These are phyloP conservation scores for Oconnorella tubifera DNA, from an alignment of 2,888 invertebrate genomes.

Conservation along the genomic window DNA sequence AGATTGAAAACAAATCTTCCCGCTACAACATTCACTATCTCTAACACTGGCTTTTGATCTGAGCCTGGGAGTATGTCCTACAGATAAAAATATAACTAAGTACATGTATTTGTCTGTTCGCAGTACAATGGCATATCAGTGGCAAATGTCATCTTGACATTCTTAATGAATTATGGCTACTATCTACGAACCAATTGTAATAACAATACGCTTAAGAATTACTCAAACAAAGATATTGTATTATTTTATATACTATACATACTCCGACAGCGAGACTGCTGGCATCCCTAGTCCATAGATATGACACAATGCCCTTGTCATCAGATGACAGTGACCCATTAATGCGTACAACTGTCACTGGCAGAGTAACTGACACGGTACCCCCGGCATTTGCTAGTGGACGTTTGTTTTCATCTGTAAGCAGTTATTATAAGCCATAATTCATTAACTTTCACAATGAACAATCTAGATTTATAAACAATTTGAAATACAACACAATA, in stretches of 20 bases:
- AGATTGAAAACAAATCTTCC: slow-evolving; percentile 84
- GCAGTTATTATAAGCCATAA: background rate
- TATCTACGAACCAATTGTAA: too few species aligned
- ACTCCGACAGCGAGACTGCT: slow-evolving; percentile 74
- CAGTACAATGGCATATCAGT: too few species aligned
- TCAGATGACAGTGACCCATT: slow-evolving; percentile 83
- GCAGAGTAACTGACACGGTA: slow-evolving; percentile 73
- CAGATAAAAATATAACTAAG: too few species aligned
- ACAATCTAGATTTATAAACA: slow-evolving; percentile 1
- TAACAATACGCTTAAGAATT: too few species aligned
- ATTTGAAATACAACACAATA: too few species aligned
- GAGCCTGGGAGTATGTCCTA: slow-evolving; percentile 70
- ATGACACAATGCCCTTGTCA: slow-evolving; percentile 78
- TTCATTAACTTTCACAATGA: background rate
- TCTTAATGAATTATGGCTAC: too few species aligned
- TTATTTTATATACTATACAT: too few species aligned
- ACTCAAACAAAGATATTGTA: too few species aligned
- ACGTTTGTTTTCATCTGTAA: slow-evolving; percentile 76
- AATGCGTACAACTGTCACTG: slow-evolving; percentile 69
- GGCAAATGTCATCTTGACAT: too few species aligned
- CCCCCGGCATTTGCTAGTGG: slow-evolving; percentile 86
- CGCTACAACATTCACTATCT: slow-evolving; percentile 78
- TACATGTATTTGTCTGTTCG: too few species aligned
- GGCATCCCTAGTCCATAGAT: slow-evolving; percentile 75
- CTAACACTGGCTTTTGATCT: slow-evolving; percentile 73